Base-by-base conservation (phyloP, 2,888 invertebrate species). In the Cephus spinipes region DNA sequence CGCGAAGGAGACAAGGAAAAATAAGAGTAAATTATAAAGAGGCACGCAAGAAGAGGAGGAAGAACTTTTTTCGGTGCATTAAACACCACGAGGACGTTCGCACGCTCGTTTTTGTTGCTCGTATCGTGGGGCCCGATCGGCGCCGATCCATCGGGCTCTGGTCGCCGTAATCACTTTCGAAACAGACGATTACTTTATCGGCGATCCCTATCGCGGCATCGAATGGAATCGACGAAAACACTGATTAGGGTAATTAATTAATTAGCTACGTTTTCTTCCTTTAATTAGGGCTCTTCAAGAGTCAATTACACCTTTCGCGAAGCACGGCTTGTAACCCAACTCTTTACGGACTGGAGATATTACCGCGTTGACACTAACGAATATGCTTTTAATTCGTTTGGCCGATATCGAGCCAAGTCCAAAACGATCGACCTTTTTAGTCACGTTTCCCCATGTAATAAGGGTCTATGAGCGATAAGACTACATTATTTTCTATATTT, bases 181-280 rank as follows among this genome's bases (percentile, higher is more conserved):
- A 55, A 55, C 23, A 23, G 55, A 55, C 55, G 55, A 55, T 55
- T 55, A 55, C 55, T 55, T 55, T 55, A 55, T 55, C 55, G 23
- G 55, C 55, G 55, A 55, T 55, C 9, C 23, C 23, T 55, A 55
- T 55, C 55, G 55, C 55, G 71, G 34, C 71, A 71, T 71, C 71
- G 30, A 71, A 32, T 31, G 34, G 34, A 71, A 71, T 31, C 71
- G 55, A 55, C 55, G 71, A 71, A 71, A 33, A 71, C 71, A 71
- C 71, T 23, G 71, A 71, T 71, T 71, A 71, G 71, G 23, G 71
- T 34, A 33, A 33, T 34, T 34, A 71, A 71, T 71, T 71, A 71
- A 71, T 71, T 71, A 71, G 32, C 71, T 31, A 33, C 71, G 34
- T 71, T 71, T 71, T 71, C 71, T 30, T 34, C 71, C 2, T 71